These are phyloP conservation scores for Pandemis cinnamomeana DNA, from an alignment of 2,888 invertebrate species.

Conservation along the genomic window DNA sequence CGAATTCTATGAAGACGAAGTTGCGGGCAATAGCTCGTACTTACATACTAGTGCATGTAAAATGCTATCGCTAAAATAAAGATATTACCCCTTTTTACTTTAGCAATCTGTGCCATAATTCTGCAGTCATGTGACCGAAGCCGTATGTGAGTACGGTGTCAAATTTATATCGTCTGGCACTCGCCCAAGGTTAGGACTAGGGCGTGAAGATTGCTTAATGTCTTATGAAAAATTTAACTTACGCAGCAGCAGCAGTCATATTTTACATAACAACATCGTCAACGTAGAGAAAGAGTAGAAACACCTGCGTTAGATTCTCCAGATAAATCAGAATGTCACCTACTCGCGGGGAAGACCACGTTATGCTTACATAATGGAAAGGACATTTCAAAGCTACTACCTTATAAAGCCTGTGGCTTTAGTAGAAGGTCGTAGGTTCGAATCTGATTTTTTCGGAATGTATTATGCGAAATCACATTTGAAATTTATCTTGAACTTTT, in stretches of 20 bases:
- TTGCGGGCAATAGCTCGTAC: too few relatives aligned
- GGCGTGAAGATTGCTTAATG: slow-evolving; percentile 39
- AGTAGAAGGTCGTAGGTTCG: too few relatives aligned
- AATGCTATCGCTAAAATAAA: neutral
- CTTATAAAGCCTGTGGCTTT: too few relatives aligned
- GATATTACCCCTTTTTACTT: slow-evolving; percentile 9
- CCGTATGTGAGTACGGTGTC: slow-evolving; percentile 32
- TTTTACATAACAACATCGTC: slow-evolving; percentile 10
- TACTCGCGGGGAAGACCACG: neutral
- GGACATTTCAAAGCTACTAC: too few relatives aligned
- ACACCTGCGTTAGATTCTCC: slow-evolving; percentile 1
- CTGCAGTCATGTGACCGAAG: slow-evolving; percentile 14
- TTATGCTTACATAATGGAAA: too few relatives aligned
- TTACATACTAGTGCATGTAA: too few relatives aligned
- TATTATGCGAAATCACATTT: too few relatives aligned
- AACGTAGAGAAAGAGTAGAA: neutral
- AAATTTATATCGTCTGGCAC: slow-evolving; percentile 27
- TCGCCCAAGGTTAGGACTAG: slow-evolving; percentile 34
- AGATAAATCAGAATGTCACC: neutral
- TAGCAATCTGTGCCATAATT: slow-evolving; percentile 21
- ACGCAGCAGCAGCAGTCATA: slow-evolving; percentile 4
- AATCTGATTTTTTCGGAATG: too few relatives aligned
- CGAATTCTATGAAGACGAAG: too few relatives aligned
- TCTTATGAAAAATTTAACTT: slow-evolving; percentile 40
- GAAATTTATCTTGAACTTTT: too few relatives aligned